These are phyloP conservation scores for Charadrius vociferus DNA, from an alignment of 2,113 vertebrate species.

Conservation along the genomic window DNA sequence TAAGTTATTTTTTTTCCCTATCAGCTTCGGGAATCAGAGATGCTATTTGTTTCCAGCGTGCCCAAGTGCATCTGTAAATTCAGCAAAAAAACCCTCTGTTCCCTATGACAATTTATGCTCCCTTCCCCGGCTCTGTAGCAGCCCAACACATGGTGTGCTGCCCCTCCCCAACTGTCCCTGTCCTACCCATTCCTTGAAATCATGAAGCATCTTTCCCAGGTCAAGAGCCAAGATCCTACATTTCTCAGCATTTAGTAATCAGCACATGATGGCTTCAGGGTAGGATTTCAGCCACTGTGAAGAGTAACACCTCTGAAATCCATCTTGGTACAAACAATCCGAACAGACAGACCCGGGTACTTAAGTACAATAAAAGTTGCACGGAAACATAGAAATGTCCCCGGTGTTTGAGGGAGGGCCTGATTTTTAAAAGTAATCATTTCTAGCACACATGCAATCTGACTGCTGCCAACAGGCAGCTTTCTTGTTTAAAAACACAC, in stretches of 20 bases:
- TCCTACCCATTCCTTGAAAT: not conserved
- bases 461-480: not conserved
- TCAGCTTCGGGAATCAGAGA: not conserved
- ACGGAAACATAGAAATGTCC: not conserved
- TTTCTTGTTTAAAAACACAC: not conserved
- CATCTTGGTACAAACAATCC: not conserved
- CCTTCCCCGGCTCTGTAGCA: not conserved
- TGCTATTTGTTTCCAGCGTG: accelerated
- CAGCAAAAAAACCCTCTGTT: not conserved
- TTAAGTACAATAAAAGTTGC: not conserved
- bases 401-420: not conserved
- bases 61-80: not conserved
- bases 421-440: not conserved
- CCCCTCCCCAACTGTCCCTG: not conserved
- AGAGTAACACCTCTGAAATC: not conserved
- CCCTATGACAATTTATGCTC: accelerated
- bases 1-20: not conserved
- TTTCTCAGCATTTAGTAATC: not conserved
- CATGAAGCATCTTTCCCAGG: not conserved
- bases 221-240: not conserved
- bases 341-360: not conserved
- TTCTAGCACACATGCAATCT: not conserved
- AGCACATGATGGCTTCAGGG: not conserved
- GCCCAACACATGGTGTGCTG: not conserved
- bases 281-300: not conserved